phyloP scores from a whole-genome alignment of 1,140 invertebrate species.

The Solenopsis invicta region DNA sequence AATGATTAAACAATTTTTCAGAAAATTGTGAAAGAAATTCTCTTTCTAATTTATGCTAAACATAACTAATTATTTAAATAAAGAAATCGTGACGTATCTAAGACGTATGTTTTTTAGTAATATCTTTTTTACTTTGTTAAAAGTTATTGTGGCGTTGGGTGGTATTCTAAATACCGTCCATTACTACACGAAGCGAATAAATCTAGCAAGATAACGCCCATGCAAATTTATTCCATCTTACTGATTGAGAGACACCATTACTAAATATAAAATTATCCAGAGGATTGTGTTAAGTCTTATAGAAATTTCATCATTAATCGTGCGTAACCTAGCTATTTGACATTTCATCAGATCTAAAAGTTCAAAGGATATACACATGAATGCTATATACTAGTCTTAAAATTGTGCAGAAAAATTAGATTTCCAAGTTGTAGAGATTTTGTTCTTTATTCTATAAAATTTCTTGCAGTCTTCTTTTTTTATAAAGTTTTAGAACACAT shows the following conservation, averaged over 20 bases:
- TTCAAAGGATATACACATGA: slow-evolving; percentile 38
- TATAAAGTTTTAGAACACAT: background rate
- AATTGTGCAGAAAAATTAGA: background rate
- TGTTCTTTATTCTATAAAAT: background rate
- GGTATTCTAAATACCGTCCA: slow-evolving; percentile 10
- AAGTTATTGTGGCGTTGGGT: slow-evolving; percentile 1
- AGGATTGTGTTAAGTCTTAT: slow-evolving; percentile 35
- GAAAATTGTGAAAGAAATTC: background rate
- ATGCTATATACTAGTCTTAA: slow-evolving; percentile 28
- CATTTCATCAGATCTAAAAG: slow-evolving; percentile 50
- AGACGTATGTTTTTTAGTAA: background rate
- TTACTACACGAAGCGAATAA: slow-evolving; percentile 42
- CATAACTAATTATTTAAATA: slow-evolving; percentile 8
- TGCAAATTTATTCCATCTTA: slow-evolving; percentile 54
- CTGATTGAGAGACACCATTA: slow-evolving; percentile 15
- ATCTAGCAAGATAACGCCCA: slow-evolving; percentile 21
- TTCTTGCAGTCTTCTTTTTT: background rate
- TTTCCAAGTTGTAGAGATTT: background rate
- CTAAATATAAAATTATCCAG: slow-evolving; percentile 36
- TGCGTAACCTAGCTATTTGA: slow-evolving; percentile 29
- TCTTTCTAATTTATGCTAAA: background rate
- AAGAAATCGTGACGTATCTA: background rate
- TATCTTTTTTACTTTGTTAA: background rate
- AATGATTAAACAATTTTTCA: background rate
- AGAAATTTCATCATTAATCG: slow-evolving; percentile 28